Percentiles rank a stretch among this genome's conserved stretches.
These are phyloP conservation scores for Hemibagrus wyckioides DNA, from an alignment of 2,113 vertebrate genomes.

Conservation along the genomic window DNA sequence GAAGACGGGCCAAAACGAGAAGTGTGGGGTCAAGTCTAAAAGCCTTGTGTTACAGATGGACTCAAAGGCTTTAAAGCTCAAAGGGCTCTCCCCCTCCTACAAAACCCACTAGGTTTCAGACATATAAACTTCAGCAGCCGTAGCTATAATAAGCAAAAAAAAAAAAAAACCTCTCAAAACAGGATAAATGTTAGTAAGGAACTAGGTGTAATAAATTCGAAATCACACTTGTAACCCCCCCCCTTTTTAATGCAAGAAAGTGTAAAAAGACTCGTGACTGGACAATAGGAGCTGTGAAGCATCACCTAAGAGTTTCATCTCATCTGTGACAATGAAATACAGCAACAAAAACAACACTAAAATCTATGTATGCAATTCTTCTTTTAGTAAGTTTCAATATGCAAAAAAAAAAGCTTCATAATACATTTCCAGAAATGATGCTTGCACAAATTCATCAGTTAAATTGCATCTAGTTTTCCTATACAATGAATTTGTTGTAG, in stretches of 20 bases:
- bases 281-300: neutral
- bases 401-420: neutral
- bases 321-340: neutral
- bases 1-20: constrained; percentile 46
- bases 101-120: constrained; percentile 46
- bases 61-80: constrained; percentile 51
- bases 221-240: constrained; percentile 11
- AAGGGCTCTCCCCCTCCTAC: constrained; percentile 28
- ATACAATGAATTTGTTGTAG: neutral
- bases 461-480: neutral
- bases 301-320: neutral
- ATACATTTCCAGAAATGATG: neutral
- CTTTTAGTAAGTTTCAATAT: neutral
- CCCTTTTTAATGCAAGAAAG: constrained; percentile 11
- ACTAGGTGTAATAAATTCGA: constrained; percentile 47
- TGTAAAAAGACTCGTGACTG: constrained; percentile 14
- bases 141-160: constrained; percentile 43
- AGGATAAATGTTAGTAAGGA: constrained; percentile 14
- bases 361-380: neutral
- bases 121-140: constrained; percentile 45
- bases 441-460: neutral
- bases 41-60: constrained; percentile 44
- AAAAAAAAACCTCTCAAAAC: constrained; percentile 32
- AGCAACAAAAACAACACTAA: neutral
- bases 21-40: constrained; percentile 58